Evolutionary conservation across 2,888 invertebrate genomes (phyloP), one percentile per base, ranked within the genome.

Genomic region (Apotomis turbidana): DNA sequence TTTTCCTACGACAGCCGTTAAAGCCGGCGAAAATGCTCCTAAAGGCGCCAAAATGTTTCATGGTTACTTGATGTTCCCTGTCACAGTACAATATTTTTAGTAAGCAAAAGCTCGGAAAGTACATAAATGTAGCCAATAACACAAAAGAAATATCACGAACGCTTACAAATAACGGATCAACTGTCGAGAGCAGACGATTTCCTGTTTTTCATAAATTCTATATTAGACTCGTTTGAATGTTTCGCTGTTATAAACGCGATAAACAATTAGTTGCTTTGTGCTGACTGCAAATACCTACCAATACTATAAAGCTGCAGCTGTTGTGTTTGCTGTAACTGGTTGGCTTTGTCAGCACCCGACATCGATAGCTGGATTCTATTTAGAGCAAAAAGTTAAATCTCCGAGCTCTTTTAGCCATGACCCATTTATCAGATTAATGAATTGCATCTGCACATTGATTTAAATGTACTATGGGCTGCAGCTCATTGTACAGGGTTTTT

Each of bases 121-220:
- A 12, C 57, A 36, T 49, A 49, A 49, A 49, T 49, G 49, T 49
- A 10, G 49, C 49, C 49, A 49, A 49, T 1, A 49, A 49, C 49
- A 49, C 9, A 49, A 9, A 49, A 49, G 49, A 10, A 49, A 49
- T 10, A 41, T 49, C 10, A 10, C 49, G 49, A 49, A 49, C 6
- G 49, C 49, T 49, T 5, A 57, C 8, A 57, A 36, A 6, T 3
- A 36, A 10, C 6, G n/a, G 36, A 52, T n/a, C 9, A 13, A 10
- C 36, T 38, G 58, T 67, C 58, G 9, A 3, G 41, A 15, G 13
- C 68, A 68, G 52, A 52, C 15, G 41, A 36, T 51, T 44, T 58
- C 58, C 27, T 49, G 12, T 46, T 36, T 61, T 66, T 36, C 57
- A 66, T 49, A n/a, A 57, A 54, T 46, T 66, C 66, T 67, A 59